Conservation (phyloP, 2,888 invertebrate species). For the Dryococelus australis region DNA sequence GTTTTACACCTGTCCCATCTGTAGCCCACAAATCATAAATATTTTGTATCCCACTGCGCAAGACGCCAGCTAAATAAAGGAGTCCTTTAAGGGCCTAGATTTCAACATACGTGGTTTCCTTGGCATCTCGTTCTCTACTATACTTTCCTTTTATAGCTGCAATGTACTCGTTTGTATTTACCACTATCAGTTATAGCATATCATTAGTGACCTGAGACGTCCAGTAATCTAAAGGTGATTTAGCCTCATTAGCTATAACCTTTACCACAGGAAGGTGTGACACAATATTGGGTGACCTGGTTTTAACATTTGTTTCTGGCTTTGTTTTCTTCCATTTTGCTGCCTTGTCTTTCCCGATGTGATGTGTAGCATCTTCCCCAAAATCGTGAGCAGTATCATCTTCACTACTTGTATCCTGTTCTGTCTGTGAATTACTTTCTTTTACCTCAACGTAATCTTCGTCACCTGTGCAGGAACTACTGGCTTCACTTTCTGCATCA, state of each 20-base stretch:
- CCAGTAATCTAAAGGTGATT: neutral
- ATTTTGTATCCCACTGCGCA: no score
- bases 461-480: no score
- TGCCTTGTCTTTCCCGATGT: neutral
- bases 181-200: neutral
- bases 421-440: no score
- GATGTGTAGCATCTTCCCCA: neutral
- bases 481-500: no score
- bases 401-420: no score
- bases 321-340: neutral
- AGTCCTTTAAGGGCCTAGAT: neutral
- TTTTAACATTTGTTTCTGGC: neutral
- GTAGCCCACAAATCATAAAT: no score
- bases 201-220: neutral
- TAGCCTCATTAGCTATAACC: neutral
- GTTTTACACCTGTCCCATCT: constrained; percentile 41
- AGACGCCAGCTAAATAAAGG: neutral
- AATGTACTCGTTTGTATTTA: neutral
- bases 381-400: no score
- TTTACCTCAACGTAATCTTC: no score
- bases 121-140: neutral
- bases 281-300: neutral
- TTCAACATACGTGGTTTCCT: neutral
- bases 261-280: neutral
- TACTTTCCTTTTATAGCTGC: neutral